Conservation (phyloP, 2,797 vertebrate species). For the Labroides dimidiatus region DNA sequence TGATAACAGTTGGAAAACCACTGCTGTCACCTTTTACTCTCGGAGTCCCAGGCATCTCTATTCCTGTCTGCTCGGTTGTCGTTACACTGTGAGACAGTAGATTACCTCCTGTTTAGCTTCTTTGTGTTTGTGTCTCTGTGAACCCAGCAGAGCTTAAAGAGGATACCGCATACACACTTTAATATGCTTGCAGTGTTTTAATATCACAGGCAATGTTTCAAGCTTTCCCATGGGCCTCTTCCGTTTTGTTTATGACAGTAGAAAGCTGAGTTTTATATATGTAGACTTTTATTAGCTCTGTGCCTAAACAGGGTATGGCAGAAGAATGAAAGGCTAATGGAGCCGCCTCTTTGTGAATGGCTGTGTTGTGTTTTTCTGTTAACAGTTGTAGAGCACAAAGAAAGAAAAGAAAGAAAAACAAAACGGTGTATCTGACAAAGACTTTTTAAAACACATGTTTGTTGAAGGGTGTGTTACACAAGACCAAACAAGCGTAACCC, state of each 20-base stretch:
- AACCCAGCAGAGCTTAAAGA: slow-evolving; percentile 15
- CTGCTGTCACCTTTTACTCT: slow-evolving; percentile 58
- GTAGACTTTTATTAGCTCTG: slow-evolving; percentile 44
- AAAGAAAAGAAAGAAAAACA: too few species aligned
- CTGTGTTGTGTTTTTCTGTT: background rate
- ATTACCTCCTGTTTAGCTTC: slow-evolving; percentile 9
- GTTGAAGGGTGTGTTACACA: background rate
- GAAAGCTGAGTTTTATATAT: slow-evolving; percentile 29
- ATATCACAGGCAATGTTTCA: slow-evolving; percentile 42
- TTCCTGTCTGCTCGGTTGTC: slow-evolving; percentile 28
- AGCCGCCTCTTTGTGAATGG: slow-evolving; percentile 1
- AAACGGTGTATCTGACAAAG: background rate
- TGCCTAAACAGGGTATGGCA: slow-evolving; percentile 24
- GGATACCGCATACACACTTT: slow-evolving; percentile 11
- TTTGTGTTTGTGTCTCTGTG: slow-evolving; percentile 13
- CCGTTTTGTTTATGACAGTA: slow-evolving; percentile 33
- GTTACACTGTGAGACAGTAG: background rate
- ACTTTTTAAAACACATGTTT: background rate
- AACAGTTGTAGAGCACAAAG: background rate
- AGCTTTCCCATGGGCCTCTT: slow-evolving; percentile 38
- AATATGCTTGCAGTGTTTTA: slow-evolving; percentile 42
- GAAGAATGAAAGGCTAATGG: slow-evolving; percentile 30
- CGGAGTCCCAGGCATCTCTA: slow-evolving; percentile 43
- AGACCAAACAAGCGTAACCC: too few species aligned
- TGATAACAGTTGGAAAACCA: slow-evolving; percentile 52